Evolutionary conservation across 2,113 vertebrate species (phyloP).

Genomic region (Tragulus kanchil): DNA sequence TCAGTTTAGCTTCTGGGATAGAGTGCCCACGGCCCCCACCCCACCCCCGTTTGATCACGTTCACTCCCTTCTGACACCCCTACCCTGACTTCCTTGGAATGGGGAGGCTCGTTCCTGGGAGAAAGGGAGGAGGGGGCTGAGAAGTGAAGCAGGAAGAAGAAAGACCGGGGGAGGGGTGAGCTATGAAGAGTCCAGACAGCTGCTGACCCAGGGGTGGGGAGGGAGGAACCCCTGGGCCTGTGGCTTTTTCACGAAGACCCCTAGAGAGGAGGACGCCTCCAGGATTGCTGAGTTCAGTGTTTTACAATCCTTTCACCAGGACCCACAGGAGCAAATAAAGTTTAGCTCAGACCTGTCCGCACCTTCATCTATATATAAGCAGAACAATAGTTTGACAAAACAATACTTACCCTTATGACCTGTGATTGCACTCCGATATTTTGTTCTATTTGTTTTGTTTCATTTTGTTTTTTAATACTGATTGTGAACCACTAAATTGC

Average conservation of each 20-base stretch:
- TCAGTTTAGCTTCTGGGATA: neutral
- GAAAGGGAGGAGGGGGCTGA: constrained; percentile 29
- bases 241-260: neutral
- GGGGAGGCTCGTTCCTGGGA: constrained; percentile 12
- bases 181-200: constrained; percentile 36
- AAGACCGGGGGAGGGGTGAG: neutral
- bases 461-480: constrained; percentile 30
- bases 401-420: constrained; percentile 70
- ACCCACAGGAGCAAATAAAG: neutral
- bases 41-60: neutral
- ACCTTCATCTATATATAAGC: neutral
- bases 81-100: neutral
- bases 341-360: constrained; percentile 8
- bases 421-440: neutral
- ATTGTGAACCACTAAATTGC: neutral
- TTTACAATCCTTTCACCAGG: neutral
- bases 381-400: constrained; percentile 65
- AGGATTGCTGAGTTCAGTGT: neutral
- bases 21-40: neutral
- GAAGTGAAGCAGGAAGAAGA: constrained; percentile 47
- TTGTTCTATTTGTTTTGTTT: constrained; percentile 46
- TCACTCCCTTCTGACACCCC: rapidly evolving
- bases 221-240: neutral
- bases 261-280: neutral
- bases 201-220: neutral